phyloP scores from a whole-genome alignment of 2,113 vertebrate genomes.

The Nothocercus julius region DNA sequence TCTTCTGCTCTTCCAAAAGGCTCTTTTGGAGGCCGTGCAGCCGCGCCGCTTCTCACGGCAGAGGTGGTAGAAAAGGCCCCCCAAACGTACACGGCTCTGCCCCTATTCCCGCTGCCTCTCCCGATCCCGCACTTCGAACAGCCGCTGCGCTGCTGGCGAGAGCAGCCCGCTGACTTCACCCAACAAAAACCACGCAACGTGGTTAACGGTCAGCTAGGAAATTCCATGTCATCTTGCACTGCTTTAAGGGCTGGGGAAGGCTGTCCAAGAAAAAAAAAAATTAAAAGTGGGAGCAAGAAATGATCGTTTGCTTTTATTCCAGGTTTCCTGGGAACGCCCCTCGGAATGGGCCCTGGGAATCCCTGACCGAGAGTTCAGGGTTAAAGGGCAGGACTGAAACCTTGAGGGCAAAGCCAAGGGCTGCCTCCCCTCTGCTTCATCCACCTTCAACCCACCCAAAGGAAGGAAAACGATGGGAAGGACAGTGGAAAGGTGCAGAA shows the following conservation, averaged over 20 bases:
- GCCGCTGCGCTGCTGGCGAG: not conserved
- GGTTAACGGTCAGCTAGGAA: not conserved
- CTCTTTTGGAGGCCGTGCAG: not conserved
- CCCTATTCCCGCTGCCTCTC: not conserved
- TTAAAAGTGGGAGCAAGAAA: not conserved
- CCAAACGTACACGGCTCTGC: not conserved
- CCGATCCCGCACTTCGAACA: not conserved
- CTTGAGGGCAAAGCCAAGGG: not conserved
- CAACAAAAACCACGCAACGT: not conserved
- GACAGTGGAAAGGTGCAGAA: not conserved
- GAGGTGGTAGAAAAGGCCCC: not conserved
- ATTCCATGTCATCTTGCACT: not conserved
- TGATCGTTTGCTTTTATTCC: not conserved
- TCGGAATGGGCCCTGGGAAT: not conserved
- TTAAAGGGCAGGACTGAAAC: not conserved
- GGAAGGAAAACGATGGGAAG: not conserved
- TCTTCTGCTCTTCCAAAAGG: not conserved
- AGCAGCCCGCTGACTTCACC: not conserved
- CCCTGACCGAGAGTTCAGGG: not conserved
- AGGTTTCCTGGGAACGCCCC: not conserved
- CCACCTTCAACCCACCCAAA: not conserved
- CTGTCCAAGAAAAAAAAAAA: not conserved
- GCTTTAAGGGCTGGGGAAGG: not conserved
- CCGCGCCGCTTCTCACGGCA: not conserved
- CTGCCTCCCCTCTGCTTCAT: not conserved